Conservation (phyloP, 2,888 invertebrate genomes). For the Pantelozetes paolii region DNA sequence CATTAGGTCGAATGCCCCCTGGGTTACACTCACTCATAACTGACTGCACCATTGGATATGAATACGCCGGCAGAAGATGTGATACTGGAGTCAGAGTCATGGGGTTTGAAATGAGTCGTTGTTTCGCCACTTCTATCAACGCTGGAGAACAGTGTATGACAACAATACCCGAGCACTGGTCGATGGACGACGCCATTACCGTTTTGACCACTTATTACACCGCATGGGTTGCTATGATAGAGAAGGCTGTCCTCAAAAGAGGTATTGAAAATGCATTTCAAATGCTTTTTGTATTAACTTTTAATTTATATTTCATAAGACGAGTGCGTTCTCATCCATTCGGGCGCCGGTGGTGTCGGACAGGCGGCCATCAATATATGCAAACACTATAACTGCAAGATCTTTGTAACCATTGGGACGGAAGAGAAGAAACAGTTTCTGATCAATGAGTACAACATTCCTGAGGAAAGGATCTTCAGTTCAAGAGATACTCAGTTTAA, state of each 20-base stretch:
- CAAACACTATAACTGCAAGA: slow-evolving; percentile 76
- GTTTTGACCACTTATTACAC: slow-evolving; percentile 90
- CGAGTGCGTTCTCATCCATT: slow-evolving; percentile 74
- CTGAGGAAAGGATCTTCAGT: slow-evolving; percentile 77
- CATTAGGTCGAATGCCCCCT: slow-evolving; percentile 4
- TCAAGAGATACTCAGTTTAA: slow-evolving; percentile 88
- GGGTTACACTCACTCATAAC: neutral
- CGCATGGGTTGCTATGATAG: slow-evolving; percentile 73
- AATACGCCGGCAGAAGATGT: slow-evolving; percentile 76
- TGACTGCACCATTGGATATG: slow-evolving; percentile 88
- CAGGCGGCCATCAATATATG: slow-evolving; percentile 95
- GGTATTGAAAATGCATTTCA: slow-evolving; percentile 68
- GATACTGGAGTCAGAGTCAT: slow-evolving; percentile 71
- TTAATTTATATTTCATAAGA: slow-evolving; percentile 6
- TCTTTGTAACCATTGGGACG: slow-evolving; percentile 78
- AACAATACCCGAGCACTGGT: slow-evolving; percentile 80
- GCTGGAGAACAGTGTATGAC: slow-evolving; percentile 71
- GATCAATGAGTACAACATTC: slow-evolving; percentile 77
- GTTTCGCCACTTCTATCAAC: slow-evolving; percentile 69
- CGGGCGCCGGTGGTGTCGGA: slow-evolving; percentile 88
- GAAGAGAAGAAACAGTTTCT: slow-evolving; percentile 81
- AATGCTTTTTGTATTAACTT: neutral
- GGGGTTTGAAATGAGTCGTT: slow-evolving; percentile 85
- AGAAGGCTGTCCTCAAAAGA: slow-evolving; percentile 74
- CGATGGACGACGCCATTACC: slow-evolving; percentile 84